Evolutionary conservation across 2,113 vertebrate species (phyloP).

Genomic region (Chloropsis cyanopogon): DNA sequence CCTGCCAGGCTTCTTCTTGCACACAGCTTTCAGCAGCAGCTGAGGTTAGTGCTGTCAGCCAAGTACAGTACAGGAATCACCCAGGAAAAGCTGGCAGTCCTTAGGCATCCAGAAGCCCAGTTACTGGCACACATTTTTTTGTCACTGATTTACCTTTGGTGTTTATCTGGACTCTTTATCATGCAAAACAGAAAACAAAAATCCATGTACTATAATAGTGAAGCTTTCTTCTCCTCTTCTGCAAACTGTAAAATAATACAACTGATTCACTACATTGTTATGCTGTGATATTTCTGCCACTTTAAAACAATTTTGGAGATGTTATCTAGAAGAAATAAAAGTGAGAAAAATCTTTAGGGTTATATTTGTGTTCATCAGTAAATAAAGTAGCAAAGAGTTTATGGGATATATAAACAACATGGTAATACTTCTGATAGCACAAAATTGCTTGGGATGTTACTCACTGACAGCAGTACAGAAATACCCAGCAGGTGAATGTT

Average conservation of each 20-base stretch:
- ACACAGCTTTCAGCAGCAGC: neutral
- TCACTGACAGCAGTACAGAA: neutral
- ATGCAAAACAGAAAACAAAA: neutral
- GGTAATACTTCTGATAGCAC: neutral
- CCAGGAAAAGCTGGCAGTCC: neutral
- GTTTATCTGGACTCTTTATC: neutral
- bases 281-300: neutral
- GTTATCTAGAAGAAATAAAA: neutral
- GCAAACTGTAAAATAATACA: neutral
- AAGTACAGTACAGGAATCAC: neutral
- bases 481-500: neutral
- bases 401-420: neutral
- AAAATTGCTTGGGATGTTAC: neutral
- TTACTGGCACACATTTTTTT: neutral
- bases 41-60: neutral
- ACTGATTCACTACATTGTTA: neutral
- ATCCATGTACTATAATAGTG: neutral
- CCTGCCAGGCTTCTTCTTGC: neutral
- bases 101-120: neutral
- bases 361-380: neutral
- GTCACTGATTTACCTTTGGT: neutral
- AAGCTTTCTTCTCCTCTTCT: neutral
- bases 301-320: neutral
- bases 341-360: neutral
- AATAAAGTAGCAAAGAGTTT: neutral